Evolutionary conservation across 2,888 invertebrate genomes (phyloP), one percentile per base, ranked within the genome.

Genomic region (Rhodophaea formosa): DNA sequence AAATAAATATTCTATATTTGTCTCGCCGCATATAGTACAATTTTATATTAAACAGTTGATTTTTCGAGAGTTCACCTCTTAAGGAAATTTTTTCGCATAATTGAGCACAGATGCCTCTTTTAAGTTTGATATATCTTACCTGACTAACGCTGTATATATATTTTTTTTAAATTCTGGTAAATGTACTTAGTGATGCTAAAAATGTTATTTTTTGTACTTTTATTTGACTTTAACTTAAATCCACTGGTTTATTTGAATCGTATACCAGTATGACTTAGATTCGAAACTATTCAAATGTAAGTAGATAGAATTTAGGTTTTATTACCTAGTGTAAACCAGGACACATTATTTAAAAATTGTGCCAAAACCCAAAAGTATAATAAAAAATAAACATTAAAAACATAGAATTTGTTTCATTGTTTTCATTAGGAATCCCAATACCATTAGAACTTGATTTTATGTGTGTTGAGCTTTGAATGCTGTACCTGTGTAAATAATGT

Each of bases 351-450:
- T 85, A 86, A 84, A 84, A 86, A 84, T 88, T 90, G 91, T 91
- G 90, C 90, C 91, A 91, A 90, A 91, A 88, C 89, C 86, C 88
- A 86, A 87, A 90, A 89, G 85, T 90, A 89, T 90, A 90, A 86
- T 88, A 86, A 90, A 89, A 88, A 86, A 79, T 82, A 86, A 86
- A 87, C 77, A 72, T 76, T 72, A 80, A 83, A 79, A 82, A 77
- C 76, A 79, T 64, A 56, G 44, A 58, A 47, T 71, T 71, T 70
- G 67, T 81, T 80, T 82, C 70, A 81, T 84, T 76, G 78, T 64
- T 67, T 68, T 68, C 58, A 3, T 55, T 2, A 42, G 32, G 32
- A 30, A 16, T n/a, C 3, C 12, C 29, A 1, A 15, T 10, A 44
- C 12, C 39, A n/a, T n/a, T n/a, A n/a, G n/a, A n/a, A n/a, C n/a